A percentile compares a stretch with the other conserved stretches of the same genome.
Evolutionary conservation across 2,113 vertebrate genomes (phyloP).

Genomic region (Erpornis zantholeuca): DNA sequence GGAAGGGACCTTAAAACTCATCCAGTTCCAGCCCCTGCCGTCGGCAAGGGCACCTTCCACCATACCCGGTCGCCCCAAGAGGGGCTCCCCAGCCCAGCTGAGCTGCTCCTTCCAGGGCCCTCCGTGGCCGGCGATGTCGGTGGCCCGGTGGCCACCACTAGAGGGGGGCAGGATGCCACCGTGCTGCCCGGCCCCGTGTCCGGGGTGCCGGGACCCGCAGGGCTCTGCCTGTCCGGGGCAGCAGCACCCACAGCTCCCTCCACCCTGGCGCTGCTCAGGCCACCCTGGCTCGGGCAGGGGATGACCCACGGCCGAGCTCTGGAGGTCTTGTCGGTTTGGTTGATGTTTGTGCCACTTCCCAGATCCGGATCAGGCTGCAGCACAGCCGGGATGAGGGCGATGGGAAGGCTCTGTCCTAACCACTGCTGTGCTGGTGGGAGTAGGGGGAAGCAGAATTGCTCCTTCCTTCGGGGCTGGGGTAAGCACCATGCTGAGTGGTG

Average conservation of each 20-base stretch:
- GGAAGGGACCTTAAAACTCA: background rate
- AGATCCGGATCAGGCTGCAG: fast-evolving
- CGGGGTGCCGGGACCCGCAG: background rate
- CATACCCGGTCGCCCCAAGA: background rate
- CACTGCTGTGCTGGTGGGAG: fast-evolving
- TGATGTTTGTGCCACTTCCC: background rate
- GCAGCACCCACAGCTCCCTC: background rate
- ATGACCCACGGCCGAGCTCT: background rate
- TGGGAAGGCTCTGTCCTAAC: background rate
- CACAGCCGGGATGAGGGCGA: background rate
- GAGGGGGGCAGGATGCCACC: slow-evolving; percentile 35
- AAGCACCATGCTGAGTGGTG: background rate
- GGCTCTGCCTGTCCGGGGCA: background rate
- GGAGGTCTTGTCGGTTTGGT: background rate
- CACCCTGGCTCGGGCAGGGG: background rate
- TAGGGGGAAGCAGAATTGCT: background rate
- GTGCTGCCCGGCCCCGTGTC: background rate
- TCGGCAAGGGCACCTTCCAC: background rate
- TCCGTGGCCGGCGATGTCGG: fast-evolving
- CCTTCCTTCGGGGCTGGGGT: background rate
- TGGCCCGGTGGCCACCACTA: background rate
- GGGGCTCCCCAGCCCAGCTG: background rate
- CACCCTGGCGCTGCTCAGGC: background rate
- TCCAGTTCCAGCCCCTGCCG: background rate
- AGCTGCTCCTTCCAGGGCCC: background rate